Evolutionary conservation across 2,113 vertebrate species (phyloP).

Genomic region (Poeciliopsis prolifica): DNA sequence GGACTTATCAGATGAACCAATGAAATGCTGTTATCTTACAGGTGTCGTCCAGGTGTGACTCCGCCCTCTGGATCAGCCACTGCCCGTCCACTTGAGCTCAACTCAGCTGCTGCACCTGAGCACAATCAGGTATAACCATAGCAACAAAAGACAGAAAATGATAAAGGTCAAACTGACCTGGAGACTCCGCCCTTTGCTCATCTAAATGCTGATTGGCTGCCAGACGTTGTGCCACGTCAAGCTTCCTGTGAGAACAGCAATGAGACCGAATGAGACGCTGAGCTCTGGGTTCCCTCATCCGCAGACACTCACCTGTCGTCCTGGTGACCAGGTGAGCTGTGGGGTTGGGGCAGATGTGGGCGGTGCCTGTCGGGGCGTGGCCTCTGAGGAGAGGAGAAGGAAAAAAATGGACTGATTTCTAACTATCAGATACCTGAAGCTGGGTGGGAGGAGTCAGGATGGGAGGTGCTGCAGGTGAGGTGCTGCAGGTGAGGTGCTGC

Average conservation of each 20-base stretch:
- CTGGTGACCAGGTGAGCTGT: background rate
- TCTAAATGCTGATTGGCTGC: constrained; percentile 27
- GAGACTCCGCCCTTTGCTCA: background rate
- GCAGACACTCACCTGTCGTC: constrained; percentile 25
- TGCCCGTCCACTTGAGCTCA: too few relatives aligned
- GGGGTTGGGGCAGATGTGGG: background rate
- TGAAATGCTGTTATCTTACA: too few relatives aligned
- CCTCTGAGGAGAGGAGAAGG: background rate
- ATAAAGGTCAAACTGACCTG: constrained; percentile 27
- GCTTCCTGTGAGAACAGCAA: constrained; percentile 8
- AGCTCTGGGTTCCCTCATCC: background rate
- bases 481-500: too few relatives aligned
- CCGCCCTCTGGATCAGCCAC: too few relatives aligned
- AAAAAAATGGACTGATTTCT: background rate
- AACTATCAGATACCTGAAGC: too few relatives aligned
- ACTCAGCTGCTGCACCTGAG: too few relatives aligned
- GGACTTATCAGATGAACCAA: too few relatives aligned
- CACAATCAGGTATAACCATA: too few relatives aligned
- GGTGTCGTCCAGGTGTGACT: too few relatives aligned
- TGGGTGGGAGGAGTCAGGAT: background rate
- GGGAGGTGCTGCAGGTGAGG: background rate
- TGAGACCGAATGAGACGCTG: background rate
- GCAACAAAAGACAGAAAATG: too few relatives aligned
- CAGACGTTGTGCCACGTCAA: constrained; percentile 12
- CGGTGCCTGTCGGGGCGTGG: background rate